phyloP scores from a whole-genome alignment of 37 sponge, comb jelly and placozoan genomes.

The Eunapius fragilis region DNA sequence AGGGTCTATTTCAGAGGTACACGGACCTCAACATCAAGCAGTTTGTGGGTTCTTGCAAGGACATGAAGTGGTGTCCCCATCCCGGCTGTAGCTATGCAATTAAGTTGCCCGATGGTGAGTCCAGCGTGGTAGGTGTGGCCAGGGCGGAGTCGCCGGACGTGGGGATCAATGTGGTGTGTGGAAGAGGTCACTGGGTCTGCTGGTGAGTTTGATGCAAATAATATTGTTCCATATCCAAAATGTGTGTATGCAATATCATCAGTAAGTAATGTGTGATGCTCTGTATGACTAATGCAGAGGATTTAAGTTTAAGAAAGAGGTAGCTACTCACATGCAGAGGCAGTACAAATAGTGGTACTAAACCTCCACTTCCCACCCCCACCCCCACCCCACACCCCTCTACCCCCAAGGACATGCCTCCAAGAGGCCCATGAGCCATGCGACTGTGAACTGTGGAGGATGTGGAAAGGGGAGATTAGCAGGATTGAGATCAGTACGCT shows the following conservation, averaged over 20 bases:
- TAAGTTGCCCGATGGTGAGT: neutral
- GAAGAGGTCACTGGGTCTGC: slow-evolving; percentile 78
- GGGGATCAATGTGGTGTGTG: slow-evolving; percentile 78
- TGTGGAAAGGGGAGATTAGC: slow-evolving; percentile 62
- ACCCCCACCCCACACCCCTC: too few relatives aligned
- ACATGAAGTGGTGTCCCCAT: slow-evolving; percentile 87
- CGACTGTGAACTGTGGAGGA: slow-evolving; percentile 83
- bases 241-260: too few relatives aligned
- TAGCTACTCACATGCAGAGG: too few relatives aligned
- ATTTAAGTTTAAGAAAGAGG: too few relatives aligned
- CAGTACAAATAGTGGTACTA: too few relatives aligned
- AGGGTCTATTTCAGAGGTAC: slow-evolving; percentile 65
- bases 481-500: slow-evolving; percentile 33
- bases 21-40: slow-evolving; percentile 72
- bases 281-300: too few relatives aligned
- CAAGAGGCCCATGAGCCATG: slow-evolving; percentile 85
- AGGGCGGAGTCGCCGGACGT: neutral
- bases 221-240: too few relatives aligned
- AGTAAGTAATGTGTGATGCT: too few relatives aligned
- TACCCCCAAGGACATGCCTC: slow-evolving; percentile 84
- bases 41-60: slow-evolving; percentile 80
- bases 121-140: neutral
- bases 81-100: slow-evolving; percentile 69
- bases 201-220: too few relatives aligned
- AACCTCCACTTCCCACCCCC: too few relatives aligned